Evolutionary conservation across 2,888 invertebrate species (phyloP), one percentile per base, ranked within the genome.

Genomic region (Brenthis daphne): DNA sequence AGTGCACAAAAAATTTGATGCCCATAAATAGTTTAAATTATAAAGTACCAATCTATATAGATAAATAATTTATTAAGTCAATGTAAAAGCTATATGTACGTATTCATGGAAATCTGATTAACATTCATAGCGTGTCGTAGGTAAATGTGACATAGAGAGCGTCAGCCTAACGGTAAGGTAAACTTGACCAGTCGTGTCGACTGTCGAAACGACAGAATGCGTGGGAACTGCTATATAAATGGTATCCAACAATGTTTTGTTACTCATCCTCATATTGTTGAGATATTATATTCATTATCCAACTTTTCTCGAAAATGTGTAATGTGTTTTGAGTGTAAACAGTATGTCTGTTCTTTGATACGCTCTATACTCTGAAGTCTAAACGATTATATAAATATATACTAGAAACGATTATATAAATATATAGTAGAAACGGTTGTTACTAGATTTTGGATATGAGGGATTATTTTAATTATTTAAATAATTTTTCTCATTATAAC

Each of bases 51-150:
- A 60, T 14, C 24, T 16, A 16, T 20, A 16, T 12, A 47, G 1
- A 50, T 12, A 29, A n/a, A 60, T 43, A 43, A 8, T 43, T 60
- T 33, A 60, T 50, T 50, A 60, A 60, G n/a, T 60, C 60, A 50
- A 29, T 50, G 12, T 29, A 50, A 47, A 58, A 58, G 29, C 14
- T 11, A n/a, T 6, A 16, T 13, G 43, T 29, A 16, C 13, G 47
- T n/a, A 51, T 70, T 65, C 68, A 57, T 50, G 61, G 57, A 54
- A 61, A 66, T 56, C 68, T 71, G 64, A n/a, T 71, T 71, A 71
- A 66, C 54, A 71, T 71, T 68, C 71, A 64, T 61, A 55, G 47
- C 51, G 57, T 63, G 63, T 53, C 51, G 65, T 57, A 64, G 48
- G 57, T 65, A 64, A 65, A 68, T 61, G 57, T 33, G 53, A 66